phyloP scores from a whole-genome alignment of 2,888 invertebrate species.

The Philhelius pedissequus region DNA sequence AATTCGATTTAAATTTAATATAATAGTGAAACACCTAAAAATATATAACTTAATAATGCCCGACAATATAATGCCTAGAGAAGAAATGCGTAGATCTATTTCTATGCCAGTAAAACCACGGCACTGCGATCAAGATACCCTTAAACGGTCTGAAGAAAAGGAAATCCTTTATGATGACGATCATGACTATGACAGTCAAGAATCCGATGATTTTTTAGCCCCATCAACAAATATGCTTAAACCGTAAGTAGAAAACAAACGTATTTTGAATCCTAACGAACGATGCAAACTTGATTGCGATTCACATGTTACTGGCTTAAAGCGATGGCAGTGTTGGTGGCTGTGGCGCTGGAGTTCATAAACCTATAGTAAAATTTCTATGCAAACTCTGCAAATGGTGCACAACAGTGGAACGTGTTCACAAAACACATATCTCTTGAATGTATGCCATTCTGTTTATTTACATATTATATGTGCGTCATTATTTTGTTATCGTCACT shows the following conservation, averaged over 20 bases:
- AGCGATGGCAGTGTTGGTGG: no score
- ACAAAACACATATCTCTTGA: no score
- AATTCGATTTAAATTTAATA: neutral
- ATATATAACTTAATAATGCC: slow-evolving; percentile 17
- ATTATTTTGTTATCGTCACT: no score
- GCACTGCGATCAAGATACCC: slow-evolving; percentile 72
- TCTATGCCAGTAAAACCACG: slow-evolving; percentile 78
- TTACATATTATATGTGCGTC: no score
- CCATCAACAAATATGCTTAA: slow-evolving; percentile 6
- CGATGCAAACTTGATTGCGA: no score
- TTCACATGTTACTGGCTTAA: no score
- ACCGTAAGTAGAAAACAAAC: slow-evolving; percentile 18
- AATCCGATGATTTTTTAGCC: slow-evolving; percentile 41
- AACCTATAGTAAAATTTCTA: no score
- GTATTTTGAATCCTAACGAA: no score
- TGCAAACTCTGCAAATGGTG: no score
- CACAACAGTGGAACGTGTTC: no score
- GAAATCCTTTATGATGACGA: slow-evolving; percentile 72
- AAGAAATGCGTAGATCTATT: slow-evolving; percentile 74
- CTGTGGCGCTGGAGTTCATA: no score
- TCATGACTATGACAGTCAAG: slow-evolving; percentile 43
- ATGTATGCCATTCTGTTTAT: no score
- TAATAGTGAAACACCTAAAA: neutral
- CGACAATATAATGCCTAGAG: slow-evolving; percentile 21
- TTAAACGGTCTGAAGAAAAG: slow-evolving; percentile 76